Evolutionary conservation across 2,888 invertebrate genomes (phyloP).

Genomic region (Dorcus parallelipipedus): DNA sequence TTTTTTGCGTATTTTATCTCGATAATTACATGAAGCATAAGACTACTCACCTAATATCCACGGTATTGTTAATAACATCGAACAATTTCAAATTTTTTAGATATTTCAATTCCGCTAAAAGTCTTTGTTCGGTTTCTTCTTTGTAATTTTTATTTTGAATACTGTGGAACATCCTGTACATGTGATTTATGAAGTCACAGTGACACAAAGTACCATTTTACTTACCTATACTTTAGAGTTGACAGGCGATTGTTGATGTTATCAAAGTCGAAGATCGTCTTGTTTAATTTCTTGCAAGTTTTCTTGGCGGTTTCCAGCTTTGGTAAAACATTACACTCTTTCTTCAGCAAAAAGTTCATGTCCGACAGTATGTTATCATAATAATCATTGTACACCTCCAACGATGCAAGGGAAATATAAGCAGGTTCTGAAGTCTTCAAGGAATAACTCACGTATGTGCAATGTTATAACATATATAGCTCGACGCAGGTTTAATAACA

Average conservation of each 20-base stretch:
- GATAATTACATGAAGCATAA: not conserved
- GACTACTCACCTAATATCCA: not conserved
- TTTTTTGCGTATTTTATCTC: no score
- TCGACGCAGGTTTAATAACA: no score
- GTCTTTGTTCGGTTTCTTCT: conserved; percentile 1
- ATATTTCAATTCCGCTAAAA: conserved; percentile 7
- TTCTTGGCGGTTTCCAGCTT: conserved; percentile 1
- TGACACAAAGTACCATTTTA: not conserved
- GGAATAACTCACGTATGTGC: no score
- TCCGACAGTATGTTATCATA: conserved; percentile 6
- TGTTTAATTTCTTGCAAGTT: conserved; percentile 5
- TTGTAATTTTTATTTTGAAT: conserved; percentile 9
- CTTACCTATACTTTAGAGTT: conserved; percentile 6
- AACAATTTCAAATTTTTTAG: not conserved
- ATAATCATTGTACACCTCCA: conserved; percentile 5
- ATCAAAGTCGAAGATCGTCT: conserved; percentile 4
- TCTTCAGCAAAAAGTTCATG: conserved; percentile 2
- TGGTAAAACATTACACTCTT: conserved; percentile 2
- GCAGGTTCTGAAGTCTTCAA: conserved; percentile 4
- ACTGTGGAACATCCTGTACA: conserved; percentile 7
- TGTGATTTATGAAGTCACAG: not conserved
- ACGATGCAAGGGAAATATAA: conserved; percentile 4
- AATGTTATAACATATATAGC: no score
- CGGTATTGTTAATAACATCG: conserved; percentile 1
- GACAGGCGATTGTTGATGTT: not conserved